phyloP scores from a whole-genome alignment of 1,140 invertebrate genomes.

The Ruditapes philippinarum region DNA sequence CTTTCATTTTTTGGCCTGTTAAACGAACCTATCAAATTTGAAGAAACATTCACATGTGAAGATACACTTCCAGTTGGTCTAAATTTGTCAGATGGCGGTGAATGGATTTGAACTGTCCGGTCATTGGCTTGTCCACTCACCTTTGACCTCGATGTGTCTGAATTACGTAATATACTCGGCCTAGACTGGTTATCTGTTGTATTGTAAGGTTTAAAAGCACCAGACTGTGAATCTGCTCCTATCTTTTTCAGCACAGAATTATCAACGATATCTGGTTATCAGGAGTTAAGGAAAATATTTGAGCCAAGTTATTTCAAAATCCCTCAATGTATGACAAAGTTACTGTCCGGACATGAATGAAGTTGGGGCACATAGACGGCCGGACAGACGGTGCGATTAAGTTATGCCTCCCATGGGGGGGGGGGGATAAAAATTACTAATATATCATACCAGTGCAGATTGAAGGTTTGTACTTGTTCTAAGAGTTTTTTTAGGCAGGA shows the following conservation, averaged over 20 bases:
- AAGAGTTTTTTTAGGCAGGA: background rate
- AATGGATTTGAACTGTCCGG: conserved; percentile 43
- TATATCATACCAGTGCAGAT: too few relatives aligned
- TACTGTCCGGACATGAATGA: too few relatives aligned
- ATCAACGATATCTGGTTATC: conserved; percentile 56
- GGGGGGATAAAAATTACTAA: too few relatives aligned
- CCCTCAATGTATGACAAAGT: too few relatives aligned
- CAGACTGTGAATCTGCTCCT: background rate
- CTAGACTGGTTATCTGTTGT: background rate
- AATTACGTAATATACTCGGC: conserved; percentile 19
- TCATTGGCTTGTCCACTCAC: background rate
- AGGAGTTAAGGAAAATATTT: conserved; percentile 10
- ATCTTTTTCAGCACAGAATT: conserved; percentile 44
- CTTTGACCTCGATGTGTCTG: background rate
- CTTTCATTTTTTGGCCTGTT: background rate
- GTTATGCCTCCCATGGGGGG: too few relatives aligned
- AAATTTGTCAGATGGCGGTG: conserved; percentile 5
- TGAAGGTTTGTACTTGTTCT: background rate
- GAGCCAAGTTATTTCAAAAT: too few relatives aligned
- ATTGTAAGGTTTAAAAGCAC: background rate
- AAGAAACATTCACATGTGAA: background rate
- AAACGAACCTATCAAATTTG: background rate
- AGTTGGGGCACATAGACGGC: too few relatives aligned
- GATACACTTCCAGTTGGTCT: background rate
- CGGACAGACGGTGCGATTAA: too few relatives aligned